Base-by-base conservation (phyloP, 1,140 invertebrate species). In the Heliconius nattereri region DNA sequence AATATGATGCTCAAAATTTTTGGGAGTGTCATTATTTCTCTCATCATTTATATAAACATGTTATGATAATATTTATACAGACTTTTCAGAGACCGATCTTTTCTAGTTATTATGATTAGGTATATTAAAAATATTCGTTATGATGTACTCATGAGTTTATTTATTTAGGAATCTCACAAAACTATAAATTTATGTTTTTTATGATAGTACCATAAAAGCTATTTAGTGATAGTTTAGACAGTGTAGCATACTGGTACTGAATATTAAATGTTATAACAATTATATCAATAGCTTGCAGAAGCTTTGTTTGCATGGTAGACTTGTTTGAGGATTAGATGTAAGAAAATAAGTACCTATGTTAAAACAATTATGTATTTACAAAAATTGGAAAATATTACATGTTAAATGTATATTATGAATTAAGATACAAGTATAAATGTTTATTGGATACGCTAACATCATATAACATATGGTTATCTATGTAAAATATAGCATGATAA, bases 361-460 rank as follows among this genome's bases (percentile, higher is more conserved):
- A 77, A 82, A 82, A 83, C 79, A 85, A 83, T 82, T 84, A 82
- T 82, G 78, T 81, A 82, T 86, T 86, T 83, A 84, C 76, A 81
- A 75, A 60, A 81, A 83, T 80, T 80, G 80, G 79, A 81, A 82
- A 85, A 83, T 83, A 85, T 86, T 88, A 80, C 78, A 82, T 83
- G 83, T 82, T 81, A 88, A 92, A 88, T 93, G 90, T 94, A 92
- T 92, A 92, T 92, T 91, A 88, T 90, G 88, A 87, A 89, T 86
- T 86, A 84, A 83, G 71, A 80, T 82, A 81, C 78, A 78, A 85
- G 73, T 88, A 83, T 88, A 89, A 83, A 83, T 86, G 87, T 89
- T 87, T 89, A 85, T 85, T 84, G 85, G 76, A 82, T 71, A 54
- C 32, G 52, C 57, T 60, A 73, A 80, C 71, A 88, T 80, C 76